Base-by-base conservation (phyloP, 2,888 invertebrate genomes). In the Hemithea aestivaria region DNA sequence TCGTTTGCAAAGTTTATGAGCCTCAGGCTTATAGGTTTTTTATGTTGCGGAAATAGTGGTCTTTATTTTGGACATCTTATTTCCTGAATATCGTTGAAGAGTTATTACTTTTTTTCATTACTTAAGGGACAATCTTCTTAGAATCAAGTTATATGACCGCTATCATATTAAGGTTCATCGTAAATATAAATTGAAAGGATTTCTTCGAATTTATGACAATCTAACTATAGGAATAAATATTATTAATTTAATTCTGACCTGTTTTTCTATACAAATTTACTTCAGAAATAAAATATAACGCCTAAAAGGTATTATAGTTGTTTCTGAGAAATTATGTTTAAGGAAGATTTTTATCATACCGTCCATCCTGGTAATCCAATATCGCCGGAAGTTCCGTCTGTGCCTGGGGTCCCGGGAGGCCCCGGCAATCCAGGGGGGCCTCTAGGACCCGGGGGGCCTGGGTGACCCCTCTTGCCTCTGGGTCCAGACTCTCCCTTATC, bases 291-390 rank as follows among this genome's bases (percentile, higher is more conserved):
- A n/a, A n/a, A n/a, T n/a, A n/a, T n/a, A n/a, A n/a, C n/a, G n/a
- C n/a, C n/a, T n/a, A 40, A 44, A 37, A 28, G 25, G 30, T 39
- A 39, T n/a, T n/a, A n/a, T n/a, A n/a, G n/a, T 50, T 45, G 39
- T 41, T 45, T 33, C 31, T 27, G 10, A 11, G 10, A 45, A 48
- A 41, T 48, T 44, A 40, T 24, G 22, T 24, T 24, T 28, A 36
- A 42, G 29, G 39, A 45, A 20, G 45, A 49, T 49, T 45, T 49
- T 45, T 46, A 51, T 50, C 70, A 73, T 57, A 88, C 91, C 89
- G 90, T 94, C 94, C 91, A 92, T 90, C 95, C 95, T 7, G 93
- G 93, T 46, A 92, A 76, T 40, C 94, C 94, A 57, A 93, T 92
- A 69, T 95, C 94, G 34, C 95, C 93, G 24, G 90, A 88, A 39